Conservation (phyloP, 2,888 invertebrate species). For the Cistogaster globosa region DNA sequence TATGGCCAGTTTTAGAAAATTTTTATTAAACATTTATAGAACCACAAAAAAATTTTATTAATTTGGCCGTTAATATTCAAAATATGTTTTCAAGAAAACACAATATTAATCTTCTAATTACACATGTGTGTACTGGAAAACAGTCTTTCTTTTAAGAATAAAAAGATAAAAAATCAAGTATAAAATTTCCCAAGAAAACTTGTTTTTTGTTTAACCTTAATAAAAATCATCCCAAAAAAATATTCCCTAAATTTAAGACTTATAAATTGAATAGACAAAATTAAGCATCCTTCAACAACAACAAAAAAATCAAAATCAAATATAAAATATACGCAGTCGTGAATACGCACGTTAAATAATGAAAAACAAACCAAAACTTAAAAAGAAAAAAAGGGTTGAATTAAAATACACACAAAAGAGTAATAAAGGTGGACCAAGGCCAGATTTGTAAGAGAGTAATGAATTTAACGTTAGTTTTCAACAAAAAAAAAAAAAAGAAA, state of each 20-base stretch:
- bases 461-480: constrained; percentile 48
- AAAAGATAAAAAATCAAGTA: not conserved
- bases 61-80: too few species aligned
- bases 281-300: not conserved
- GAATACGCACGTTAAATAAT: constrained; percentile 20
- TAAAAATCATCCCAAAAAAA: constrained; percentile 7
- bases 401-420: not conserved
- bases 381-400: constrained; percentile 51
- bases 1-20: too few species aligned
- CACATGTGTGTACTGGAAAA: too few species aligned
- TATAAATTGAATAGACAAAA: not conserved
- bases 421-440: constrained; percentile 64
- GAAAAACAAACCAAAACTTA: constrained; percentile 38
- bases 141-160: not conserved
- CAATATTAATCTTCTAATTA: too few species aligned
- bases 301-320: constrained; percentile 2
- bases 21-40: too few species aligned
- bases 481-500: not conserved
- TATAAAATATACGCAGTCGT: constrained; percentile 29
- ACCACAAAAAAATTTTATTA: too few species aligned
- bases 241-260: not conserved
- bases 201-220: constrained; percentile 4
- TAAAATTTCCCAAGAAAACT: constrained; percentile 54
- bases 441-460: constrained; percentile 63
- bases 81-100: too few species aligned